Conservation (phyloP, 1,140 invertebrate species). For the Lepidurus packardi region DNA sequence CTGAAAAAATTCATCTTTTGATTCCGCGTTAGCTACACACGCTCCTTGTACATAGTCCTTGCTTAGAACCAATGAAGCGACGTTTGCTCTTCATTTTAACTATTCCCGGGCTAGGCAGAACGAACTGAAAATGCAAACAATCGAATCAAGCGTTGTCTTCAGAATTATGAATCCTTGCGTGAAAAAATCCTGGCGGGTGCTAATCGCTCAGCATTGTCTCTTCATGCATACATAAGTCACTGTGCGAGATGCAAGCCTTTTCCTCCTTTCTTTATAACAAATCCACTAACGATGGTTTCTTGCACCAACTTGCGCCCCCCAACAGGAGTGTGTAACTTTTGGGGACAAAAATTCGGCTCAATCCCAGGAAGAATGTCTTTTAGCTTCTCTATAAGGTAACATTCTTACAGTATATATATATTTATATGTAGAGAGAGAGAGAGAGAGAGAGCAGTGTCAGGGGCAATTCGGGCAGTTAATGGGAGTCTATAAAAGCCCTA, state of each 20-base stretch:
- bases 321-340: neutral
- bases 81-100: neutral
- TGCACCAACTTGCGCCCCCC: neutral
- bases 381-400: neutral
- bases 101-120: neutral
- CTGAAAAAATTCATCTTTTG: neutral
- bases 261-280: neutral
- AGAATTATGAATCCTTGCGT: neutral
- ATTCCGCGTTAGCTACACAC: neutral
- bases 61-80: neutral
- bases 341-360: neutral
- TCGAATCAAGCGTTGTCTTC: neutral
- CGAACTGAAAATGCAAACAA: constrained; percentile 22
- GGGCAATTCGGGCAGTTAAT: neutral
- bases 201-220: constrained; percentile 8
- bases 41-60: neutral
- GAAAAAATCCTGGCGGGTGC: neutral
- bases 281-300: constrained; percentile 4
- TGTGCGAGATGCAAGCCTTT: neutral
- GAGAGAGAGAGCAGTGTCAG: neutral
- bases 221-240: constrained; percentile 18
- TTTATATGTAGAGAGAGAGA: neutral
- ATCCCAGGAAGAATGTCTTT: neutral
- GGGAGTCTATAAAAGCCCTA: constrained; percentile 10
- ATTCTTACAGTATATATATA: neutral